A percentile compares a stretch with the other conserved stretches of the same genome.
Conservation (phyloP, 2,888 invertebrate species). For the Cordilura impudica region DNA sequence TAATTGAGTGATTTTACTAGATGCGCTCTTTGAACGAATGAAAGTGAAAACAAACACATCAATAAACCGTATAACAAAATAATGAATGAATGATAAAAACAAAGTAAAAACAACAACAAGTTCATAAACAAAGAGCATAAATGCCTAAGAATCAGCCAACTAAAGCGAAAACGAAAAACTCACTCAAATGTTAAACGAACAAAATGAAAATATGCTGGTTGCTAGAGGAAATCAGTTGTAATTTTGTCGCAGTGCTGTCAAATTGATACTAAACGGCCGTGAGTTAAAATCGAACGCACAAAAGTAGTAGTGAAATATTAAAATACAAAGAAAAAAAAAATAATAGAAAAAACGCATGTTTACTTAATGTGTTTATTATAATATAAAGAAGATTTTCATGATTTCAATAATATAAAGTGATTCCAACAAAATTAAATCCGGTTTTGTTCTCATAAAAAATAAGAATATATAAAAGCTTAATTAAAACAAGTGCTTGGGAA, state of each 20-base stretch:
- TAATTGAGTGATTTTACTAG: constrained; percentile 3
- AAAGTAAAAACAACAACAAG: constrained; percentile 29
- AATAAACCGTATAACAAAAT: constrained; percentile 32
- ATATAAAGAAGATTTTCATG: constrained; percentile 43
- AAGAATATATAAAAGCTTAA: not conserved
- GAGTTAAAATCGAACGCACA: constrained; percentile 53
- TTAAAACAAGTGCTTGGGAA: not conserved
- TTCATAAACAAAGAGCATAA: not conserved
- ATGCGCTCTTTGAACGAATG: too few relatives aligned
- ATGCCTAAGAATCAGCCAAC: not conserved
- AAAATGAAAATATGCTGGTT: constrained; percentile 17
- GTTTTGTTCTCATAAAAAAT: too few relatives aligned
- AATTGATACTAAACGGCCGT: constrained; percentile 39
- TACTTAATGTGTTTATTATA: not conserved
- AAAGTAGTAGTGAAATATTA: constrained; percentile 43
- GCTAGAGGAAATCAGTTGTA: constrained; percentile 61
- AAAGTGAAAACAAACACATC: constrained; percentile 52
- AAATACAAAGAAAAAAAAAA: constrained; percentile 41
- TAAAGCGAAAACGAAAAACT: not conserved
- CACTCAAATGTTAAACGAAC: constrained; percentile 36
- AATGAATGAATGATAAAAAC: constrained; percentile 59
- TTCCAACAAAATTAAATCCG: not conserved
- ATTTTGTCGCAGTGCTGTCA: constrained; percentile 67
- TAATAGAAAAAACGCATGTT: constrained; percentile 37
- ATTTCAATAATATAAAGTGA: not conserved